Percentiles rank a stretch among this genome's conserved stretches.
Evolutionary conservation across 2,888 invertebrate genomes (phyloP).

Genomic region (Ethmia dodecea): DNA sequence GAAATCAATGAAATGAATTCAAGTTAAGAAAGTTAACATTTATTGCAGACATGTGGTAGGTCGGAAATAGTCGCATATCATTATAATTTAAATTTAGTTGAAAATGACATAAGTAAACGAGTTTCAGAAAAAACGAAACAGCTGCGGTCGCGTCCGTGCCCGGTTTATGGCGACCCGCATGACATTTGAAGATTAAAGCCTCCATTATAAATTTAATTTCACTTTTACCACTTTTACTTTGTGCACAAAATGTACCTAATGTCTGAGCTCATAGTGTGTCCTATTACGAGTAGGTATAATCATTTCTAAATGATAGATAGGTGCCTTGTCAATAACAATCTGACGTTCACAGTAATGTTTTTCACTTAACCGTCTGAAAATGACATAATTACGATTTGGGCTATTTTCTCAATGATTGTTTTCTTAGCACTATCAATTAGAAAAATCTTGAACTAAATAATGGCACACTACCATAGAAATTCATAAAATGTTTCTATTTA

Average conservation of each 20-base stretch:
- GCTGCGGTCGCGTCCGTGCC: slow-evolving; percentile 30
- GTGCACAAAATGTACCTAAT: slow-evolving; percentile 5
- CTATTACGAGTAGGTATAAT: slow-evolving; percentile 6
- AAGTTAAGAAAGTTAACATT: too few species aligned
- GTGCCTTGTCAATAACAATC: slow-evolving; percentile 1
- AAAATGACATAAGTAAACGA: slow-evolving; percentile 33
- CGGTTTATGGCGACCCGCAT: slow-evolving; percentile 60
- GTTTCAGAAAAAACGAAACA: slow-evolving; percentile 39
- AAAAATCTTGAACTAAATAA: not conserved
- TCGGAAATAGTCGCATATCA: not conserved
- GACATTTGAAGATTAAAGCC: slow-evolving; percentile 54
- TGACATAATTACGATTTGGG: not conserved
- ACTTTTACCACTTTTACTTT: slow-evolving; percentile 69
- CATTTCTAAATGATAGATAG: slow-evolving; percentile 1
- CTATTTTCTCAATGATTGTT: not conserved
- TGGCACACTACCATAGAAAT: not conserved
- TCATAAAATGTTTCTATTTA: not conserved
- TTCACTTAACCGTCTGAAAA: not conserved
- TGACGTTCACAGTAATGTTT: not conserved
- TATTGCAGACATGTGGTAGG: not conserved
- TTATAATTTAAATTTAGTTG: slow-evolving; percentile 5
- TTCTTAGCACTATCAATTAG: slow-evolving; percentile 4
- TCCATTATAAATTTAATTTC: slow-evolving; percentile 65
- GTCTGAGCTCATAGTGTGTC: slow-evolving; percentile 6
- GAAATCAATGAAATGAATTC: slow-evolving; percentile 31